These are phyloP conservation scores for Drosophila albomicans DNA, from an alignment of 1,140 invertebrate species.

Conservation along the genomic window DNA sequence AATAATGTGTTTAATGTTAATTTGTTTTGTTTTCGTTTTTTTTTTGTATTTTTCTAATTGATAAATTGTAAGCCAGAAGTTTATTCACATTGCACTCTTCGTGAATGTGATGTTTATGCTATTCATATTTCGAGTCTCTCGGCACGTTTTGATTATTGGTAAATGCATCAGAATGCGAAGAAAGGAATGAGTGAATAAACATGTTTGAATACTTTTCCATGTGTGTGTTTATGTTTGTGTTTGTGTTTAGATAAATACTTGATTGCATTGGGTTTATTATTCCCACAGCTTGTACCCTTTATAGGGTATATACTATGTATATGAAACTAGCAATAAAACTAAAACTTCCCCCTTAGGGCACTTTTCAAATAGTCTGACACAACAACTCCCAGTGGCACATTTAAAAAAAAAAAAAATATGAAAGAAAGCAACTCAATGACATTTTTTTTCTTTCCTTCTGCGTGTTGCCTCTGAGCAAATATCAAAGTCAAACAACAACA, in stretches of 20 bases:
- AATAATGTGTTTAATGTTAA: neutral
- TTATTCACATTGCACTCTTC: neutral
- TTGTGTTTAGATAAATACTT: neutral
- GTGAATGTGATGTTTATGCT: neutral
- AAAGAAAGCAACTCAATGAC: slow-evolving; percentile 1
- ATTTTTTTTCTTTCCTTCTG: neutral
- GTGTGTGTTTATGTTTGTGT: neutral
- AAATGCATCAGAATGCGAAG: neutral
- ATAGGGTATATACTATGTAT: neutral
- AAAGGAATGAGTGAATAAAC: neutral
- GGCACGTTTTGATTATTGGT: neutral
- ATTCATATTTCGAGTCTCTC: neutral
- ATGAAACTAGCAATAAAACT: slow-evolving; percentile 1
- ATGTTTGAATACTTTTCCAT: neutral
- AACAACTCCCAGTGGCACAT: neutral
- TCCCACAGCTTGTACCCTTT: slow-evolving; percentile 3
- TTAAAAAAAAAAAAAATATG: slow-evolving; percentile 1
- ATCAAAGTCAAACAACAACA: slow-evolving; percentile 19
- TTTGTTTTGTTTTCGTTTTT: neutral
- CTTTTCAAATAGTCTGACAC: neutral
- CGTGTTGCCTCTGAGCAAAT: neutral
- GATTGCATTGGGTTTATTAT: neutral
- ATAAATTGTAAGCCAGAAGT: neutral
- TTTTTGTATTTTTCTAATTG: neutral
- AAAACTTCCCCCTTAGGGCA: neutral